Evolutionary conservation across 2,888 invertebrate species (phyloP), one percentile per base, ranked within the genome.

Genomic region (Candidula unifasciata): DNA sequence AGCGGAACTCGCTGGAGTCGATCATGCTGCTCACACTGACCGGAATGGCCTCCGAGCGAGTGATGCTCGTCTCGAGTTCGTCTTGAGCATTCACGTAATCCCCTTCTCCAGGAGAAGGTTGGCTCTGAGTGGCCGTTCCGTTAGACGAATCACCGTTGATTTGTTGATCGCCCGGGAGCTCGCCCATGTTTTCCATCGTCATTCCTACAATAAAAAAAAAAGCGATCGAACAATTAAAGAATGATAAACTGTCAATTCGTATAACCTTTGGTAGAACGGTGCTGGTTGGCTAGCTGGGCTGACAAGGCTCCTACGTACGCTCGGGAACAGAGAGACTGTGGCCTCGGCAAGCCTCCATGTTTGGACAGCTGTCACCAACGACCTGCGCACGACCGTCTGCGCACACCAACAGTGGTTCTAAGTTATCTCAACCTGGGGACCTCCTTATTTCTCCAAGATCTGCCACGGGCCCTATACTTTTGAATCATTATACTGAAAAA

Each of bases 21-120:
- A 96, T 96, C 96, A 96, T 96, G 92, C 95, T 96, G 92, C 95
- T 95, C 91, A 96, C 95, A 94, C 95, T 95, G 89, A 96, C 96
- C 91, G 95, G 95, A 89, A 95, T 96, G 84, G 96, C 96, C 90
- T 96, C 94, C 85, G 92, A 89, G 83, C 92, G 89, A 82, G 92
- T 90, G 85, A 93, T 92, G 86, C 87, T 90, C 87, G 91, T 92
- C 88, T 89, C 91, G 83, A 89, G 88, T 83, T 89, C 89, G 78
- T 87, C 85, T 85, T 89, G 88, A 35, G 89, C 89, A 80, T 89
- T 90, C 77, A 88, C 88, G 85, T 89, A 89, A 87, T 89, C 90
- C 82, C 88, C 89, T 87, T 88, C 89, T 86, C 86, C 88, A 85
- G 89, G 89, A 71, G 85, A 86, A 57, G 85, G 85, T 81, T 85